These are phyloP conservation scores for Hydriomena furcata DNA, from an alignment of 2,888 invertebrate species.

Conservation along the genomic window DNA sequence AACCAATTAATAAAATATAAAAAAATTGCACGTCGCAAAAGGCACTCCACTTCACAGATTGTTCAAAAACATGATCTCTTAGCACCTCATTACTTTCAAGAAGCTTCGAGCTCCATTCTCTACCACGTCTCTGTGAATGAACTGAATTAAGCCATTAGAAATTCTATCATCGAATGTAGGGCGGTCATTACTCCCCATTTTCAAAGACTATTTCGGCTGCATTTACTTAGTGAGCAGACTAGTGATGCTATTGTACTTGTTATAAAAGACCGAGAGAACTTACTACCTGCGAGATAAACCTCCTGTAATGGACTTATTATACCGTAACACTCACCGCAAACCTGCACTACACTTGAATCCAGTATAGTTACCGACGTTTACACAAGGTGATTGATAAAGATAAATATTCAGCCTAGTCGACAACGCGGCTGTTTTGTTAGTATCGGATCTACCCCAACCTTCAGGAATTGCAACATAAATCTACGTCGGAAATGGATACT, in stretches of 20 bases:
- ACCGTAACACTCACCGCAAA: not conserved
- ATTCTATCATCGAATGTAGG: constrained; percentile 25
- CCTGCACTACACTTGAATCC: not conserved
- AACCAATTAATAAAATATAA: too few species aligned
- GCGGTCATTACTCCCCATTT: constrained; percentile 49
- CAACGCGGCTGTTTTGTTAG: constrained; percentile 53
- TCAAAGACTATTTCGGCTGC: constrained; percentile 41
- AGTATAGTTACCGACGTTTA: constrained; percentile 45
- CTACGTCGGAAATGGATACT: constrained; percentile 57
- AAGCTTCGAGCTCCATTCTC: constrained; percentile 5
- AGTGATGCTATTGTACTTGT: too few species aligned
- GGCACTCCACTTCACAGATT: not conserved
- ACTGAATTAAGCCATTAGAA: constrained; percentile 18
- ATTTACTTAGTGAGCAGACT: constrained; percentile 8
- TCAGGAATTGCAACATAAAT: constrained; percentile 65
- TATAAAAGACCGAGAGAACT: too few species aligned
- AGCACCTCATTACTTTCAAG: constrained; percentile 5
- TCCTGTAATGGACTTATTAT: too few species aligned
- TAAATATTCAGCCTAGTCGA: constrained; percentile 65
- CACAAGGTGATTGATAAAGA: constrained; percentile 69
- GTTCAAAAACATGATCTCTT: constrained; percentile 5
- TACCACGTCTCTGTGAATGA: constrained; percentile 7
- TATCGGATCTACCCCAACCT: constrained; percentile 56
- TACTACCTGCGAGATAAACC: too few species aligned
- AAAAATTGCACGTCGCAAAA: not conserved